A percentile compares a stretch with the other conserved stretches of the same genome.
phyloP scores from a whole-genome alignment of 2,888 invertebrate genomes.

The Cristatella mucedo region DNA sequence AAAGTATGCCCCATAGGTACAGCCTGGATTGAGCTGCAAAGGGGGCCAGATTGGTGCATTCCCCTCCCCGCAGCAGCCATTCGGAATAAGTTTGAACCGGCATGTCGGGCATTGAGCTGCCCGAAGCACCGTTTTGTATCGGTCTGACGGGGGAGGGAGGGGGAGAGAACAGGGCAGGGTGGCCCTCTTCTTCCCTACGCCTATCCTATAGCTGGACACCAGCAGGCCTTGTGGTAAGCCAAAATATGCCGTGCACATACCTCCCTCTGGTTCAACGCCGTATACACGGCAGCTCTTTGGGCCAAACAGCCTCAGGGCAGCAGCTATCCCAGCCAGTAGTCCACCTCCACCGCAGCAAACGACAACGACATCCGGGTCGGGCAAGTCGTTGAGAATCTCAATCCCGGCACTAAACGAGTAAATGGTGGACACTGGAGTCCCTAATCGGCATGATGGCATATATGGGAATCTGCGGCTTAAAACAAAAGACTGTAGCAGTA shows the following conservation, averaged over 20 bases:
- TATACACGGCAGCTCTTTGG: slow-evolving; percentile 22
- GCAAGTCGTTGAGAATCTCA: slow-evolving; percentile 27
- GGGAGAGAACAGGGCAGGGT: background rate
- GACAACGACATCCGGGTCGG: slow-evolving; percentile 30
- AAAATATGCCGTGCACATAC: too few relatives aligned
- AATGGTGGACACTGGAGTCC: background rate
- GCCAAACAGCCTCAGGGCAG: slow-evolving; percentile 24
- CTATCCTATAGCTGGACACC: background rate
- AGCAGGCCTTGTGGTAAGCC: background rate
- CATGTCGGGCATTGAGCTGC: too few relatives aligned
- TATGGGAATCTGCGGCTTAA: too few relatives aligned
- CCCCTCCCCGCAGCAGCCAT: too few relatives aligned
- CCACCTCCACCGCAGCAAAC: slow-evolving; percentile 36
- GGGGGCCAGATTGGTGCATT: too few relatives aligned
- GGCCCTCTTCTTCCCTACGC: background rate
- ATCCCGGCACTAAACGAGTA: slow-evolving; percentile 19
- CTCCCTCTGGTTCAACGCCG: slow-evolving; percentile 29
- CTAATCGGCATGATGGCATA: too few relatives aligned
- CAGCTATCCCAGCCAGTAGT: slow-evolving; percentile 26
- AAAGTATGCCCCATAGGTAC: too few relatives aligned
- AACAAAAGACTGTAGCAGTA: too few relatives aligned
- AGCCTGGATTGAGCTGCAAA: too few relatives aligned
- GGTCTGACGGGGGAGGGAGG: too few relatives aligned
- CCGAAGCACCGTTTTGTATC: too few relatives aligned
- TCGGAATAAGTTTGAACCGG: too few relatives aligned